Evolutionary conservation across 2,113 vertebrate genomes (phyloP).

Genomic region (Atlantisia rogersi): DNA sequence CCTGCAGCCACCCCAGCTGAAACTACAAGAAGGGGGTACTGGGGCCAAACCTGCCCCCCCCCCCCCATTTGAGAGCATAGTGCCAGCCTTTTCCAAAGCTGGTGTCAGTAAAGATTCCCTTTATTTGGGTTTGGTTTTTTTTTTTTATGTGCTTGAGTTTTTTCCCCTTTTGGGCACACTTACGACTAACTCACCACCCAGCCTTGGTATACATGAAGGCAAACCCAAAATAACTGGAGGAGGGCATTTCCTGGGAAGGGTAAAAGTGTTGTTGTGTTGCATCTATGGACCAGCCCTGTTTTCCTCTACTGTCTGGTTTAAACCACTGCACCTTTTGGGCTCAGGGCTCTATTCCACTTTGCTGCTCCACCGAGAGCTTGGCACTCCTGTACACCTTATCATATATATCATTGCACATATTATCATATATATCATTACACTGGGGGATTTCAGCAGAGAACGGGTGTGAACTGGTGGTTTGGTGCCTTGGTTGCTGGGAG

Average conservation of each 20-base stretch:
- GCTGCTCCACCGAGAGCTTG: background rate
- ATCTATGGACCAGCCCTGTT: background rate
- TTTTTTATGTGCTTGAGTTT: too few species aligned
- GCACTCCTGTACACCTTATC: background rate
- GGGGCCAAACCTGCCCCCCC: background rate
- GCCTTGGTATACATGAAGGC: background rate
- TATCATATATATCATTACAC: accelerated
- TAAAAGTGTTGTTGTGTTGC: background rate
- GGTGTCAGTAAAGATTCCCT: background rate
- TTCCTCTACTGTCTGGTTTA: background rate
- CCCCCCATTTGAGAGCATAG: background rate
- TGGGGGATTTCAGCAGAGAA: background rate
- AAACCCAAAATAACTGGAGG: background rate
- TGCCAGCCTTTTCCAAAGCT: background rate
- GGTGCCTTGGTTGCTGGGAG: background rate
- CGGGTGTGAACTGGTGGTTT: background rate
- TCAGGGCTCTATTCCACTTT: background rate
- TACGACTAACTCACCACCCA: background rate
- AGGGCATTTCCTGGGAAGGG: background rate
- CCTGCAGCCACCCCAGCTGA: background rate
- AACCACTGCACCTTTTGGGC: background rate
- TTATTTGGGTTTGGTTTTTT: too few species aligned
- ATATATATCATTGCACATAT: background rate
- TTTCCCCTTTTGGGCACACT: background rate
- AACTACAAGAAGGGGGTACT: accelerated